phyloP scores from a whole-genome alignment of 2,797 vertebrate species.

The Phoeniculus purpureus region DNA sequence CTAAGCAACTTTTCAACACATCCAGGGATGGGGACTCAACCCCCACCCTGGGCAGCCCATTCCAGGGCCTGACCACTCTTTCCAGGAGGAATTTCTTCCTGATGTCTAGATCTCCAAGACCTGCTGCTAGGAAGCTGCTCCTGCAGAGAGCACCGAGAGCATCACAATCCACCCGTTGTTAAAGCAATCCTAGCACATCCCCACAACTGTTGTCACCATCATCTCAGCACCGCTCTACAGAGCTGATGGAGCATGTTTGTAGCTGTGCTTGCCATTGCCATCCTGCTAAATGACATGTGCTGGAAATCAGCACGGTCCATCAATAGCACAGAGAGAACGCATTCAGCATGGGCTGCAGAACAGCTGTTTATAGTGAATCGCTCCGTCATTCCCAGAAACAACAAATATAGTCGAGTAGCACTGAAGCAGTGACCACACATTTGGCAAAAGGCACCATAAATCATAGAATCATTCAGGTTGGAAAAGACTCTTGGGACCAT shows the following conservation, averaged over 20 bases:
- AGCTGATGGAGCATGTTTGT: not conserved
- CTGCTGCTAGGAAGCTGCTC: not conserved
- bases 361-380: not conserved
- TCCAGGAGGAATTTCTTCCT: no score
- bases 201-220: no score
- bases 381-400: not conserved
- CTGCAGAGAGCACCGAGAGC: no score
- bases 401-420: not conserved
- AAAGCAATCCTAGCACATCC: no score
- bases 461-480: no score
- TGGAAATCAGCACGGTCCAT: slow-evolving; percentile 5
- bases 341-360: not conserved
- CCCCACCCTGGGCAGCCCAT: no score
- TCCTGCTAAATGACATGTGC: not conserved
- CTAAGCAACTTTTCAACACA: no score
- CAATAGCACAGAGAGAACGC: not conserved
- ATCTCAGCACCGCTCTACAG: not conserved
- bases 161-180: no score
- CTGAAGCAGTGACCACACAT: not conserved
- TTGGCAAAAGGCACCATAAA: not conserved
- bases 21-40: no score
- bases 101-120: not conserved
- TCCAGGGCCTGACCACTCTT: no score
- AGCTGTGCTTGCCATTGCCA: not conserved
- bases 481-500: no score